Evolutionary conservation across 2,113 vertebrate genomes (phyloP), one percentile per base, ranked within the genome.

Genomic region (Oostethus manadensis): DNA sequence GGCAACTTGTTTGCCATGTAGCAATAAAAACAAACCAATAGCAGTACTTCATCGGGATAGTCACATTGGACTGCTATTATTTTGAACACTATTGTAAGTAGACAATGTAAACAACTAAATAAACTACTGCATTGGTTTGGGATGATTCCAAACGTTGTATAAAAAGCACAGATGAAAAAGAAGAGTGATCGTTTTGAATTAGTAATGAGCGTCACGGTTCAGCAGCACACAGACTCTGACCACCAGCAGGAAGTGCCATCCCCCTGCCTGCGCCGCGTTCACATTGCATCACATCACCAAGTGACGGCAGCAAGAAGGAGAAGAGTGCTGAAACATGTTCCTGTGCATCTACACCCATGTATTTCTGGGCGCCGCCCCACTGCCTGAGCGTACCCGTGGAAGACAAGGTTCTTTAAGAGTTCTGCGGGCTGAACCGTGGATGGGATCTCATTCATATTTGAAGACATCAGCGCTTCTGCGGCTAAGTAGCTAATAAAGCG

Each of bases 271-370:
- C 20, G 8, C 1, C 82, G 75, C 75, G 76, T 78, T 86, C 86
- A 84, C 86, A 74, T 82, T 79, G 80, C 79, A 87, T 87, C 82
- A 86, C 77, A 70, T 84, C 86, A 86, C 58, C 49, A 68, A 78
- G 38, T 81, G 84, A 86, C 69, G 61, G 81, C 68, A 81, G 85
- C 79, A 86, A 76, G 62, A 49, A 79, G 83, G 81, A 67, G 76
- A 82, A 79, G 81, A 87, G 83, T 85, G 83, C 78, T 68, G 74
- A 78, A 81, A 74, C 72, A 48, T 82, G 83, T 85, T 81, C 56
- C 68, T 59, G 26, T 50, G 55, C 69, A 35, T 23, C 66, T 21
- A 49, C 73, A 68, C 66, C 47, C 50, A 68, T 72, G 66, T 57
- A 66, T 59, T 76, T 79, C 68, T 74, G 64, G 65, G 68, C 48